Evolutionary conservation across 2,888 invertebrate species (phyloP).

Genomic region (Tillus elongatus): DNA sequence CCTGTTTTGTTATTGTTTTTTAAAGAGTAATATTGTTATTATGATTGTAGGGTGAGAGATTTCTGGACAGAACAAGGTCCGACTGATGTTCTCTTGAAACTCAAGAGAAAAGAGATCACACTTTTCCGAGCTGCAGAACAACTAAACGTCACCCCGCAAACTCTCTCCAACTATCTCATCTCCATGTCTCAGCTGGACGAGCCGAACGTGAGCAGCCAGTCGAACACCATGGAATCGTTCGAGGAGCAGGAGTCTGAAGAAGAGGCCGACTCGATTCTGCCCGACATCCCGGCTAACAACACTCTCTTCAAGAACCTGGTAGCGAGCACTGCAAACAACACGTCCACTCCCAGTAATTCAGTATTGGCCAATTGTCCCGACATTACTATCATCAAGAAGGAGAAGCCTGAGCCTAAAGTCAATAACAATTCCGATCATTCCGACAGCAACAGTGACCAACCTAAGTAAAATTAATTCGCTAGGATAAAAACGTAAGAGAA

Average conservation of each 20-base stretch:
- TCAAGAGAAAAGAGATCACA: conserved; percentile 64
- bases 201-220: conserved; percentile 37
- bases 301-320: conserved; percentile 31
- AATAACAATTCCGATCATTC: conserved; percentile 43
- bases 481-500: conserved; percentile 5
- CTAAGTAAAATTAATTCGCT: conserved; percentile 25
- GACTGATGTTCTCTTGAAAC: conserved; percentile 59
- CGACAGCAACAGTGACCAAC: conserved; percentile 35
- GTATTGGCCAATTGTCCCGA: conserved; percentile 49
- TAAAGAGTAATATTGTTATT: no score
- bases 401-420: conserved; percentile 44
- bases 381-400: conserved; percentile 53
- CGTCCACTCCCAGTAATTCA: conserved; percentile 38
- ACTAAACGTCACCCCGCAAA: conserved; percentile 65
- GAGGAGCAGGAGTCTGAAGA: conserved; percentile 41
- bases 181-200: conserved; percentile 47
- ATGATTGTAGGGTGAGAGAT: conserved; percentile 50
- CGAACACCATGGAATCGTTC: conserved; percentile 38
- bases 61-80: conserved; percentile 74
- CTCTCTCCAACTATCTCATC: conserved; percentile 60
- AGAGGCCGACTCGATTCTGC: conserved; percentile 43
- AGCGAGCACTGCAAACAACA: conserved; percentile 11
- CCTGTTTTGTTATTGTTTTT: no score
- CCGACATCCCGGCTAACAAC: conserved; percentile 40
- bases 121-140: conserved; percentile 65